Conservation (phyloP, 2,113 vertebrate genomes). For the Melozone crissalis region DNA sequence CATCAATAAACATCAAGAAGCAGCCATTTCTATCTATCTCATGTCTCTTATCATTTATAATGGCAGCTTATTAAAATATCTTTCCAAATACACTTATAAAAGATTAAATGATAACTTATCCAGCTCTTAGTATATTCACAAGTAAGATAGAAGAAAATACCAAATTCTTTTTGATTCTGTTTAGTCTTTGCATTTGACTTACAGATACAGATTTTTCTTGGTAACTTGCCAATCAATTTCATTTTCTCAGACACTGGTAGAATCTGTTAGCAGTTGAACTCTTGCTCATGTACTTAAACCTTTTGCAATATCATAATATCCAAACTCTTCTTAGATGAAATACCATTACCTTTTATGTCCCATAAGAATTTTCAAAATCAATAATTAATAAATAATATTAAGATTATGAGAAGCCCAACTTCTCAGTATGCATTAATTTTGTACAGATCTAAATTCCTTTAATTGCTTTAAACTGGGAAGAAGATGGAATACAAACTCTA, state of each 20-base stretch:
- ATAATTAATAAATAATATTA: slow-evolving; percentile 24
- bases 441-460: neutral
- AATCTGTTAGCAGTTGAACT: neutral
- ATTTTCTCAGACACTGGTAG: neutral
- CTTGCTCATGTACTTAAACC: neutral
- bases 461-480: slow-evolving; percentile 8
- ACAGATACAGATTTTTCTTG: neutral
- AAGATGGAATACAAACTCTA: slow-evolving; percentile 2
- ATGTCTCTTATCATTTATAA: neutral
- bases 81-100: neutral
- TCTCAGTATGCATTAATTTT: slow-evolving; percentile 7
- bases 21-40: neutral
- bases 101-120: neutral
- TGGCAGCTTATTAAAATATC: neutral
- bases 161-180: neutral
- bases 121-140: neutral
- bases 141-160: neutral
- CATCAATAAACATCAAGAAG: neutral
- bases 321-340: neutral
- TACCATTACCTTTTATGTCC: neutral
- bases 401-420: neutral
- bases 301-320: neutral
- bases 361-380: neutral
- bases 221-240: neutral
- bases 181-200: neutral